phyloP scores from a whole-genome alignment of 2,888 invertebrate species.

The Tortricodes alternella region DNA sequence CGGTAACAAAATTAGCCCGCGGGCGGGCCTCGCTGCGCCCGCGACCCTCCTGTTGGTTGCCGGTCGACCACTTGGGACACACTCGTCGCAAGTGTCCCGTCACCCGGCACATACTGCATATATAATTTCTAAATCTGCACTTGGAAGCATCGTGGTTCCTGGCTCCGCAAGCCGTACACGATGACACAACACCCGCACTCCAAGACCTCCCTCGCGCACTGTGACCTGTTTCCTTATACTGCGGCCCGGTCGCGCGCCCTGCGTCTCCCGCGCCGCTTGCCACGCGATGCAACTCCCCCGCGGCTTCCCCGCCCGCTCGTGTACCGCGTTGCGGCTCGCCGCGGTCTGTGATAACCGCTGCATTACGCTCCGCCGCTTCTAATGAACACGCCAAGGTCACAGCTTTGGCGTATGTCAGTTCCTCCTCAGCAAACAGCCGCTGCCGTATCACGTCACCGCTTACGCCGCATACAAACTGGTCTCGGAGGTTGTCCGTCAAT shows the following conservation, averaged over 20 bases:
- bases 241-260: neutral
- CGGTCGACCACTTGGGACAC: neutral
- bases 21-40: neutral
- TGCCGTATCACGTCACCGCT: too few relatives aligned
- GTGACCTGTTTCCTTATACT: neutral
- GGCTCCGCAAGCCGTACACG: neutral
- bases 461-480: too few relatives aligned
- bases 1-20: neutral
- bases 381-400: too few relatives aligned
- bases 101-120: neutral
- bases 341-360: too few relatives aligned
- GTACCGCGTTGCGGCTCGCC: too few relatives aligned
- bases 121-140: neutral
- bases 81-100: neutral
- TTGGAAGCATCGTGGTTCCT: neutral
- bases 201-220: neutral
- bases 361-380: too few relatives aligned
- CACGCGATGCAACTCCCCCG: too few relatives aligned
- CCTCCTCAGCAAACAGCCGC: too few relatives aligned
- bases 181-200: neutral
- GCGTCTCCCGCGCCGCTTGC: too few relatives aligned
- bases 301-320: too few relatives aligned
- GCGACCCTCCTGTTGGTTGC: neutral
- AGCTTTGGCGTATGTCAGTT: too few relatives aligned
- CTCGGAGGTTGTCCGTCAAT: too few relatives aligned